Conservation (phyloP, 2,797 vertebrate species). For the Pyrocephalus nanus region DNA sequence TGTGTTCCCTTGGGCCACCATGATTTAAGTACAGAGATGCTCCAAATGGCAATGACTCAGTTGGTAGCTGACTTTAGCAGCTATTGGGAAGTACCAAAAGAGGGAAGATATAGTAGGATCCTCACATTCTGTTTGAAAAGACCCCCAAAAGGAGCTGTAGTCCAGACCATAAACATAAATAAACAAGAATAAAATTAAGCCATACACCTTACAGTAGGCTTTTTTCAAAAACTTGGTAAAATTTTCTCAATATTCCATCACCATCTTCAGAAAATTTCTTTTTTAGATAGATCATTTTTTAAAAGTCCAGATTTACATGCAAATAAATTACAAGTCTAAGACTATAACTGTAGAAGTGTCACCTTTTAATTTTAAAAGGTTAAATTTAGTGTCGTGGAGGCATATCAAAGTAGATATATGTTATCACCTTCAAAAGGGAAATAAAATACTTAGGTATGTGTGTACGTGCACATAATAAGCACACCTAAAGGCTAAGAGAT, state of each 20-base stretch:
- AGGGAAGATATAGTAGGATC: not conserved
- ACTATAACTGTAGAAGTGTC: not conserved
- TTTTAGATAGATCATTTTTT: not conserved
- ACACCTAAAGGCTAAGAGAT: not conserved
- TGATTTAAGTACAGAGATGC: not conserved
- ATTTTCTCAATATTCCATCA: not conserved
- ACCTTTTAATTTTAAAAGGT: not conserved
- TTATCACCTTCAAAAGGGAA: not conserved
- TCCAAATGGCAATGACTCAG: not conserved
- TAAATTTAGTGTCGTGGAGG: not conserved
- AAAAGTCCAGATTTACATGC: not conserved
- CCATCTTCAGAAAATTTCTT: not conserved
- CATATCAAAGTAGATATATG: rapidly evolving
- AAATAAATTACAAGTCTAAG: not conserved
- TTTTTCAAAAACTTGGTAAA: not conserved
- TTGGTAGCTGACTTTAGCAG: not conserved
- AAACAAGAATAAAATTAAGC: not conserved
- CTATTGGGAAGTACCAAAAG: not conserved
- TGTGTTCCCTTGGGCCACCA: not conserved
- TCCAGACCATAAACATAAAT: not conserved
- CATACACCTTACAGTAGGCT: not conserved
- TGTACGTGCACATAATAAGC: not conserved
- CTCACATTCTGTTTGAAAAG: not conserved
- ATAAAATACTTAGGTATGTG: rapidly evolving
- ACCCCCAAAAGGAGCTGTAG: not conserved